These are phyloP conservation scores for Tetrapedia diversipes DNA, from an alignment of 2,888 invertebrate species.

Conservation along the genomic window DNA sequence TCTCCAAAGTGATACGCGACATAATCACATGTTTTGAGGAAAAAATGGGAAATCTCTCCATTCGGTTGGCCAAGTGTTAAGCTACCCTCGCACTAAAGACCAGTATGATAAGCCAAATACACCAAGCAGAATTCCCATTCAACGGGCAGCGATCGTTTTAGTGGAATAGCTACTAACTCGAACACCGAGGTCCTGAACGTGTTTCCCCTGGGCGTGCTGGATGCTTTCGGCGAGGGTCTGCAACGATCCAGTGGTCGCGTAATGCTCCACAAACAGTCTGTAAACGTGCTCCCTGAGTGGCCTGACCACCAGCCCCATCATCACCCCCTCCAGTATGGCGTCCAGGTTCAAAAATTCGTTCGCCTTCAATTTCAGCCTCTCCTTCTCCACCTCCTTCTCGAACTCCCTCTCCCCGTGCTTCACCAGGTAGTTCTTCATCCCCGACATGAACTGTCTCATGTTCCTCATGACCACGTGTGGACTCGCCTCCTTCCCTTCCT, in stretches of 20 bases:
- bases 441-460: slow-evolving; percentile 98
- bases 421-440: slow-evolving; percentile 98
- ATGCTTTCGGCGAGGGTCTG: slow-evolving; percentile 89
- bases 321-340: slow-evolving; percentile 96
- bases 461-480: slow-evolving; percentile 95
- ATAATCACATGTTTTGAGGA: too few relatives aligned
- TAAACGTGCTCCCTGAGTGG: slow-evolving; percentile 94
- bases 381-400: slow-evolving; percentile 94
- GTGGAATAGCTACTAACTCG: slow-evolving; percentile 83
- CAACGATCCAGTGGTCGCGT: slow-evolving; percentile 89
- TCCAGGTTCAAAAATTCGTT: slow-evolving; percentile 98
- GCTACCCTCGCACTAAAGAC: background rate
- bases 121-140: background rate
- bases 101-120: background rate
- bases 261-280: slow-evolving; percentile 93
- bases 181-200: slow-evolving; percentile 88
- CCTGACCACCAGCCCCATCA: slow-evolving; percentile 95
- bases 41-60: too few relatives aligned
- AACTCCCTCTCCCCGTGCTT: slow-evolving; percentile 97
- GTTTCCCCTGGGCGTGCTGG: slow-evolving; percentile 87
- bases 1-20: too few relatives aligned
- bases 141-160: background rate
- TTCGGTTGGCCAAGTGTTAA: too few relatives aligned
- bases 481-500: slow-evolving; percentile 93
- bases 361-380: slow-evolving; percentile 91